Evolutionary conservation across 2,888 invertebrate genomes (phyloP), one percentile per base, ranked within the genome.

Genomic region (Geotrupes spiniger): DNA sequence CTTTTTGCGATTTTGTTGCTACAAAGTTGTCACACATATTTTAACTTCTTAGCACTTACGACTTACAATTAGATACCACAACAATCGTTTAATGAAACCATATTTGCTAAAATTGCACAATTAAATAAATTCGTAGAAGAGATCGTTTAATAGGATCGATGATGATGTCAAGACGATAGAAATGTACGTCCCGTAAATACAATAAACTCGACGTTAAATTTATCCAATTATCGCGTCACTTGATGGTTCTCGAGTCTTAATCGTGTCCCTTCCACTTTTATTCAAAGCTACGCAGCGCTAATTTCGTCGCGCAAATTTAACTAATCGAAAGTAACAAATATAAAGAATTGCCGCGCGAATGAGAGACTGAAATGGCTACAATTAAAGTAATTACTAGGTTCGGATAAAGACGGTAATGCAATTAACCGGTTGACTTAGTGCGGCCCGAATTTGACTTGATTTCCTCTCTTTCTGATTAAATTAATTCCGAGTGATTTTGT

Each of bases 361-460:
- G 6, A 21, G 4, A 21, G 6, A 47, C 42, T 50, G 33, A 56
- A 58, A 58, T 46, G 56, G 56, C 56, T 55, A 48, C 59, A 61
- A 63, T 63, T 62, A 59, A 57, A 52, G 50, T 61, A 63, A 63
- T 63, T 63, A 62, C 59, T 47, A 54, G 57, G 51, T 56, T 53
- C 56, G 55, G 58, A 59, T 62, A 60, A 61, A 61, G 61, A 59
- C 60, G 60, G 59, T 61, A 63, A 63, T 59, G 56, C 57, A 62
- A 63, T 63, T 63, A 62, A 52, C 51, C 57, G 62, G 51, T 59
- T 57, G 60, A 61, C 54, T 63, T 56, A 53, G 51, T 59, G 51
- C 60, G 57, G 54, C 50, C 25, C 15, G 42, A 38, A 36, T 43
- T 38, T 43, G 49, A 38, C 36, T 51, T 46, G 49, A 43, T 53